Conservation (phyloP, 2,888 invertebrate species). For the Tridacna crocea region DNA sequence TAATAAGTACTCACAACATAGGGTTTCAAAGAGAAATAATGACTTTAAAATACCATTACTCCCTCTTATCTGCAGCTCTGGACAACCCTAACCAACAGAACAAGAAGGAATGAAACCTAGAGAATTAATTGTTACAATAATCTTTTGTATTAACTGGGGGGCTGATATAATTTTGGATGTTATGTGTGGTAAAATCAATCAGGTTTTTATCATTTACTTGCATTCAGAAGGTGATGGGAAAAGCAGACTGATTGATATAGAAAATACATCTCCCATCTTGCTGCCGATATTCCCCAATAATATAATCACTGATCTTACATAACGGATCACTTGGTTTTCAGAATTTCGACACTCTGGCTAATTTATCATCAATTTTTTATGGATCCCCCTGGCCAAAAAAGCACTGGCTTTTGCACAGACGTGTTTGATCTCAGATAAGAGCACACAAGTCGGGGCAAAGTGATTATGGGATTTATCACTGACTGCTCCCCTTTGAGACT, state of each 20-base stretch:
- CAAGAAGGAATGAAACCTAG: no score
- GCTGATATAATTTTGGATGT: no score
- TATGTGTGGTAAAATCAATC: no score
- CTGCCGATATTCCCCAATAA: slow-evolving; percentile 19
- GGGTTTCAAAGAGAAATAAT: no score
- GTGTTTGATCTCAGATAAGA: slow-evolving; percentile 22
- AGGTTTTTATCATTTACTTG: slow-evolving; percentile 2
- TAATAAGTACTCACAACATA: no score
- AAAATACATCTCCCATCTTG: slow-evolving; percentile 4
- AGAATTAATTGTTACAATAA: no score
- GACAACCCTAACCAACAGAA: no score
- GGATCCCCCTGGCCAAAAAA: slow-evolving; percentile 7
- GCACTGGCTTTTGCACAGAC: not conserved
- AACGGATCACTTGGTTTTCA: slow-evolving; percentile 19
- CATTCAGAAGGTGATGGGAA: slow-evolving; percentile 1
- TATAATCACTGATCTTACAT: slow-evolving; percentile 17
- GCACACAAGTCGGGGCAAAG: not conserved
- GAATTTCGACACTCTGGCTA: slow-evolving; percentile 9
- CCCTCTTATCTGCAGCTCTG: no score
- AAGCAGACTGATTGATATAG: slow-evolving; percentile 13
- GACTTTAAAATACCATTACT: no score
- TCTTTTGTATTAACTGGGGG: no score
- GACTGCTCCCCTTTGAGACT: not conserved
- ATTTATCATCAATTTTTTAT: slow-evolving; percentile 16
- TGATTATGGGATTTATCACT: not conserved